Evolutionary conservation across 1,140 invertebrate species (phyloP), one percentile per base, ranked within the genome.

Genomic region (Trachelipus rathkii): DNA sequence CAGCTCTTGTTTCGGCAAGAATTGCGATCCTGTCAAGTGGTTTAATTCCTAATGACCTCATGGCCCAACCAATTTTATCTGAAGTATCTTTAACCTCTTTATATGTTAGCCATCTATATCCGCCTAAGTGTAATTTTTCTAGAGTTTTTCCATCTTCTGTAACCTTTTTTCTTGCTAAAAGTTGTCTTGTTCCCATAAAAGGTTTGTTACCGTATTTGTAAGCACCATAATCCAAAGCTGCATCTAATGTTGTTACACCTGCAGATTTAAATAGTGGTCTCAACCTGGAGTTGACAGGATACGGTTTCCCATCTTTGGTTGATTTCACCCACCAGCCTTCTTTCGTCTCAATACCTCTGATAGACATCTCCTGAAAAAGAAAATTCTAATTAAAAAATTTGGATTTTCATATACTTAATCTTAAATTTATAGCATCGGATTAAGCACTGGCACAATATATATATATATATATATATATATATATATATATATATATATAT

Each of bases 1-100:
- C 89, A 10, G 87, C 85, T 45, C 88, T 83, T 3, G 89, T 90
- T 80, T 90, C 89, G 23, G 89, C 86, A 83, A 88, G 89, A 44
- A 90, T 85, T 10, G 88, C 84, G 33, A 89, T 83, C 43, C 85
- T 85, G 68, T 84, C 82, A 6, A 83, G 82, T 1, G 86, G 85
- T 75, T 85, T 82, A n/a, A 86, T 82, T n/a, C 86, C 88, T 73
- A 84, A 78, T 10, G 73, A 70, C 13, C 77, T 75, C n/a, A 87
- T 78, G 24, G 84, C 85, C 15, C 77, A 75, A 15, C 85, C 86
- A 76, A 89, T 83, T 68, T 85, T 82, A 43, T 84, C 84, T 7
- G 88, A 82, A 70, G 83, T 82, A 46, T 84, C 77, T 70, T 85
- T 84, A 45, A 88, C 84, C 78, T 88, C 84, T 24, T 84, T 82